A percentile compares a stretch with the other conserved stretches of the same genome.
phyloP scores from a whole-genome alignment of 1,140 invertebrate species.

The Brachystomella parvula region DNA sequence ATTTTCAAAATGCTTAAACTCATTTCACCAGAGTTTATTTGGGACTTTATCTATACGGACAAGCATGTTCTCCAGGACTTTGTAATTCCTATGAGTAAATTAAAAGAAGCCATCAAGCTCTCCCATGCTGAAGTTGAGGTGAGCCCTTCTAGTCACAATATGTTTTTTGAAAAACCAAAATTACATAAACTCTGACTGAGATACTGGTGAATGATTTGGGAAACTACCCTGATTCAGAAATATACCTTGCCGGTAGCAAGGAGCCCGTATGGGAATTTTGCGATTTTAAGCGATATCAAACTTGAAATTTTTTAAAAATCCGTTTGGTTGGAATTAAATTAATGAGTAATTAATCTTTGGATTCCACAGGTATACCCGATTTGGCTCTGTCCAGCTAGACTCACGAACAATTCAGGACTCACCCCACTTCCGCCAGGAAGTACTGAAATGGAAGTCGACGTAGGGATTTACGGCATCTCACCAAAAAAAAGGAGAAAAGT shows the following conservation, averaged over 20 bases:
- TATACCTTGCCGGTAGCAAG: too few relatives aligned
- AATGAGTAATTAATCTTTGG: background rate
- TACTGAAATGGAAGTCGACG: background rate
- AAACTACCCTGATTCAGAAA: too few relatives aligned
- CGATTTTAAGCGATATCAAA: too few relatives aligned
- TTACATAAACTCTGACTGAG: too few relatives aligned
- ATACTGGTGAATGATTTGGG: too few relatives aligned
- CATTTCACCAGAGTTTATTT: background rate
- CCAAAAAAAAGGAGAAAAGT: too few relatives aligned
- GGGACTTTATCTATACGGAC: background rate
- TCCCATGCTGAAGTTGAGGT: background rate
- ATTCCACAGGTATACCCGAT: constrained; percentile 53
- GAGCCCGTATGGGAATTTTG: too few relatives aligned
- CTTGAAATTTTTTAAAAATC: too few relatives aligned
- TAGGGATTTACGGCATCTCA: too few relatives aligned
- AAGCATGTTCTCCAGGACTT: constrained; percentile 12
- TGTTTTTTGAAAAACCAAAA: too few relatives aligned
- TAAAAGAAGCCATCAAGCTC: background rate
- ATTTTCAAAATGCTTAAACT: constrained; percentile 10
- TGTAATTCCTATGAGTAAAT: constrained; percentile 12
- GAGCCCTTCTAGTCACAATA: too few relatives aligned
- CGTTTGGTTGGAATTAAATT: background rate
- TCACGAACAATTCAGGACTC: constrained; percentile 65
- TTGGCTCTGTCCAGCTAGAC: constrained; percentile 71
- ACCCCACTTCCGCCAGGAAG: background rate